Conservation (phyloP, 2,888 invertebrate species). For the Odiellus spinosus region DNA sequence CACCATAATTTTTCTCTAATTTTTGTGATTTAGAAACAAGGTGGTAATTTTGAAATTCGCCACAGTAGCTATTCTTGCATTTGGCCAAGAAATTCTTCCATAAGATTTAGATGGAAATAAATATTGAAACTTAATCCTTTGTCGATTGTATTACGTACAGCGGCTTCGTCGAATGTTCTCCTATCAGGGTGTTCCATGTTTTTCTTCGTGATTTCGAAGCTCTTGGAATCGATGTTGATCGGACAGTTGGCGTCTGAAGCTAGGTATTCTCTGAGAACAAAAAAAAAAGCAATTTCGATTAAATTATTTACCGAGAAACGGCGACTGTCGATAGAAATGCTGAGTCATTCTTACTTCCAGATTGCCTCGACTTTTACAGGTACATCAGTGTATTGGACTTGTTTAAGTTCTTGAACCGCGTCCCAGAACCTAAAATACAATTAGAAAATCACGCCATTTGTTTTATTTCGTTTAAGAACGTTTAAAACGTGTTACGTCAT, state of each 20-base stretch:
- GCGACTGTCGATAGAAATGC: too few relatives aligned
- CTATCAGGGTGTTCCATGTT: constrained; percentile 61
- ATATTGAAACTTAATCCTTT: too few relatives aligned
- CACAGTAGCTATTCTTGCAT: too few relatives aligned
- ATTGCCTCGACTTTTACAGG: constrained; percentile 65
- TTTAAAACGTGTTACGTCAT: too few relatives aligned
- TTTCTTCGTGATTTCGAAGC: constrained; percentile 64
- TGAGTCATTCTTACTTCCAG: constrained; percentile 41
- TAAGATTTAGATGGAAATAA: too few relatives aligned
- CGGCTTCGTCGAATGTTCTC: constrained; percentile 94
- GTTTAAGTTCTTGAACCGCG: constrained; percentile 60
- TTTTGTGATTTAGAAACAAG: too few relatives aligned
- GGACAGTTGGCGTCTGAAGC: constrained; percentile 78
- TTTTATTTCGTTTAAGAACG: too few relatives aligned
- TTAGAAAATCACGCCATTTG: neutral
- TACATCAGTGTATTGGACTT: constrained; percentile 35
- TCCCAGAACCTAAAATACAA: constrained; percentile 89
- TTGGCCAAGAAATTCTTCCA: too few relatives aligned
- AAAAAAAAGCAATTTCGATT: neutral
- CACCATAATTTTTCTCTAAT: too few relatives aligned
- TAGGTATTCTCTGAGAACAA: constrained; percentile 8
- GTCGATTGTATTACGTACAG: too few relatives aligned
- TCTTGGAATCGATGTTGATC: constrained; percentile 90
- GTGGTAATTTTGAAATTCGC: too few relatives aligned
- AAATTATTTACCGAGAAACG: neutral